phyloP scores from a whole-genome alignment of 2,797 vertebrate genomes.

The Benthosema pterotum region DNA sequence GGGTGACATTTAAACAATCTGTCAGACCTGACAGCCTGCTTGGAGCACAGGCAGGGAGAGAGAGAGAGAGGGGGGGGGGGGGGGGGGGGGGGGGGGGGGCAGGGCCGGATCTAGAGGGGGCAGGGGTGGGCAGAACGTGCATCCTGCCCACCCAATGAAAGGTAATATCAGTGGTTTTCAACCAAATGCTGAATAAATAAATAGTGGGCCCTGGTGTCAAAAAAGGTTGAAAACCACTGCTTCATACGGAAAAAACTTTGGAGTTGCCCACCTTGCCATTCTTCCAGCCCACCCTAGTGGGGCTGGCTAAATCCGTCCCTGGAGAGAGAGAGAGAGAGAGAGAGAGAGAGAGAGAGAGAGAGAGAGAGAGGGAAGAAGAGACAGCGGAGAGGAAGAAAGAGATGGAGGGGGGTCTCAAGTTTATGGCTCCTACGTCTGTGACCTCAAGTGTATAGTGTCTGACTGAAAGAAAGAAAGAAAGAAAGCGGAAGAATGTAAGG shows the following conservation, averaged over 20 bases:
- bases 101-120: not conserved
- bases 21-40: conserved; percentile 60
- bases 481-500: not conserved
- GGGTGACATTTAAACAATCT: conserved; percentile 79
- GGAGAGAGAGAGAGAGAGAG: not conserved
- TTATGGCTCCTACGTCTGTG: too few species aligned
- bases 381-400: not conserved
- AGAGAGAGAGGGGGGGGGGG: not conserved
- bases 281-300: too few species aligned
- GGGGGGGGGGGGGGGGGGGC: not conserved
- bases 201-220: too few species aligned
- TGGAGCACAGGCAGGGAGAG: not conserved
- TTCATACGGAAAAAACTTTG: too few species aligned
- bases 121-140: conserved; percentile 25
- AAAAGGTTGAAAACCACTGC: too few species aligned
- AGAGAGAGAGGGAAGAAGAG: conserved; percentile 7
- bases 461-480: not conserved
- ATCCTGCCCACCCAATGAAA: too few species aligned
- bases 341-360: not conserved
- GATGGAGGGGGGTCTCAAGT: not conserved
- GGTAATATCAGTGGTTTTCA: too few species aligned
- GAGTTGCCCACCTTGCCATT: too few species aligned
- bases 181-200: too few species aligned
- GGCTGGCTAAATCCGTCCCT: too few species aligned
- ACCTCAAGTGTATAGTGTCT: too few species aligned